A percentile compares a stretch with the other conserved stretches of the same genome.
Evolutionary conservation across 2,888 invertebrate genomes (phyloP).

Genomic region (Cylindroiulus punctatus): DNA sequence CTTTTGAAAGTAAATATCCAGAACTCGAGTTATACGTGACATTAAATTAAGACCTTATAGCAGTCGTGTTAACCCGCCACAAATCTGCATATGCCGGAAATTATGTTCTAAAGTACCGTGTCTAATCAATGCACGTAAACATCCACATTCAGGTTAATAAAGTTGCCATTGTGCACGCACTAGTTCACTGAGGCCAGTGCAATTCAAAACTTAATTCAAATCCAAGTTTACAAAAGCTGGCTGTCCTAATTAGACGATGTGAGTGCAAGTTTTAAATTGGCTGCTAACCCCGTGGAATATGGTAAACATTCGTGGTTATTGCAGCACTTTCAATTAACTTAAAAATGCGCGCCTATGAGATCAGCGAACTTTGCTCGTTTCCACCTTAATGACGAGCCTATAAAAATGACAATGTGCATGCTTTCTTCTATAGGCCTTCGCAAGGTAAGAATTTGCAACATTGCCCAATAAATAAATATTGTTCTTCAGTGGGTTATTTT

Average conservation of each 20-base stretch:
- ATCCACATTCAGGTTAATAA: background rate
- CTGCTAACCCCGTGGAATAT: background rate
- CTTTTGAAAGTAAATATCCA: no score
- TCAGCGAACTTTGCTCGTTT: no score
- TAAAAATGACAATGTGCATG: no score
- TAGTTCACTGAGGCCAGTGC: background rate
- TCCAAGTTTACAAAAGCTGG: background rate
- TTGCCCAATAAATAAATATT: no score
- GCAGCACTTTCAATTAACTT: background rate
- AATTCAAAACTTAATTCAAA: background rate
- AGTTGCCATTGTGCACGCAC: background rate
- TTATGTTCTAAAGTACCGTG: background rate
- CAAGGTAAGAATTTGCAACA: no score
- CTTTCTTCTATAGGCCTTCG: no score
- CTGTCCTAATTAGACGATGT: background rate
- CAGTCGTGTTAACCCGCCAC: no score
- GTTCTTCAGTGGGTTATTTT: no score
- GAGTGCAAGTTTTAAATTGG: background rate
- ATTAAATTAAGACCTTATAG: no score
- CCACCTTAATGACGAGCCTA: no score
- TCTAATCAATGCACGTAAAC: slow-evolving; percentile 10
- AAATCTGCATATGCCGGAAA: no score
- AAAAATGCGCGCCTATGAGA: background rate
- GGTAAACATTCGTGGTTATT: background rate
- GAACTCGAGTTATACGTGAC: no score